These are phyloP conservation scores for Geothlypis trichas DNA, from an alignment of 2,113 vertebrate genomes.

Conservation along the genomic window DNA sequence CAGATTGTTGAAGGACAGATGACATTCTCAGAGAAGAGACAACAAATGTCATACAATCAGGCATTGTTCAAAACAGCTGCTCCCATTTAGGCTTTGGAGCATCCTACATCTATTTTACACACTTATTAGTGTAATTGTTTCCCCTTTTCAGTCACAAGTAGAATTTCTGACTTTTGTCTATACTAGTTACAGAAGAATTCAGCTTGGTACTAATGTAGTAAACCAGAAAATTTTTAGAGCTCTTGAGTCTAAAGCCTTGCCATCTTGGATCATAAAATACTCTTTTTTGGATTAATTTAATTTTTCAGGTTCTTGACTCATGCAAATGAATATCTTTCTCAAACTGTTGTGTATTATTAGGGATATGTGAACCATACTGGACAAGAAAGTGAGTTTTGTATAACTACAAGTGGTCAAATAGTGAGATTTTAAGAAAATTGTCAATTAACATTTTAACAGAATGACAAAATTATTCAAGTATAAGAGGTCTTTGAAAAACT, in stretches of 20 bases:
- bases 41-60: not conserved
- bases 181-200: not conserved
- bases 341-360: not conserved
- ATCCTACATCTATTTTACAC: not conserved
- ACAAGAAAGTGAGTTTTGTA: not conserved
- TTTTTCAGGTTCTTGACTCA: not conserved
- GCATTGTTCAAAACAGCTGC: slow-evolving; percentile 43
- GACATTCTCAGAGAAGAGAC: not conserved
- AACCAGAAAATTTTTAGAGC: not conserved
- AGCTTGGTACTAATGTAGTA: not conserved
- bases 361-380: not conserved
- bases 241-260: not conserved
- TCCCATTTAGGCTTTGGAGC: not conserved
- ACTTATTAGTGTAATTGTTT: not conserved
- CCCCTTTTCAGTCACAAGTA: not conserved
- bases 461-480: not conserved
- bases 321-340: not conserved
- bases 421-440: not conserved
- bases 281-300: not conserved
- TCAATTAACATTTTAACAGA: not conserved
- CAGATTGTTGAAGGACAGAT: not conserved
- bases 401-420: not conserved
- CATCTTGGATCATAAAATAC: not conserved
- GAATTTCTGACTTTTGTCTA: not conserved
- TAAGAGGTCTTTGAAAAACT: not conserved